Conservation (phyloP, 2,888 invertebrate species). For the Atethmia centrago region DNA sequence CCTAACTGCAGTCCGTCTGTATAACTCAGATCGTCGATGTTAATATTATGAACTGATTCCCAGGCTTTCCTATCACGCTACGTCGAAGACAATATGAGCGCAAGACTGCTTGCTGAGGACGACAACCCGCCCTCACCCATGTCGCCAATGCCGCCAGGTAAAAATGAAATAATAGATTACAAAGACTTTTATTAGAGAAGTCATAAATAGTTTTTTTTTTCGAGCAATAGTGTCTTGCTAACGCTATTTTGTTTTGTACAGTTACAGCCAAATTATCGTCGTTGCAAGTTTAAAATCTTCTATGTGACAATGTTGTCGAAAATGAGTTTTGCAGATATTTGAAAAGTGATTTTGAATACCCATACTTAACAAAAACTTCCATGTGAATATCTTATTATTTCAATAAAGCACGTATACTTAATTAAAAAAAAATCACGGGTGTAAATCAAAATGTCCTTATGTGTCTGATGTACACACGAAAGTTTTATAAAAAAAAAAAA, state of each 20-base stretch:
- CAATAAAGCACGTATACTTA: too few species aligned
- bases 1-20: neutral
- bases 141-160: conserved; percentile 93
- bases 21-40: neutral
- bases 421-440: too few species aligned
- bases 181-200: neutral
- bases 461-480: too few species aligned
- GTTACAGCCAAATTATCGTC: too few species aligned
- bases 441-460: too few species aligned
- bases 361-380: too few species aligned
- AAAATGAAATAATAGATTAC: neutral
- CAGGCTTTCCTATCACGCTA: conserved; percentile 97
- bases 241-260: neutral
- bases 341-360: too few species aligned
- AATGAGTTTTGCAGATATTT: too few species aligned
- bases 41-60: neutral
- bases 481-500: too few species aligned
- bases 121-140: conserved; percentile 99
- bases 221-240: neutral
- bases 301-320: too few species aligned
- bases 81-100: conserved; percentile 97
- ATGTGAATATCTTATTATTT: too few species aligned
- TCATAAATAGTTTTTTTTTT: neutral
- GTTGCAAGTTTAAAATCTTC: too few species aligned
- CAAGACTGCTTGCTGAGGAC: conserved; percentile 96